phyloP scores from a whole-genome alignment of 2,113 vertebrate species.

The Strix uralensis region DNA sequence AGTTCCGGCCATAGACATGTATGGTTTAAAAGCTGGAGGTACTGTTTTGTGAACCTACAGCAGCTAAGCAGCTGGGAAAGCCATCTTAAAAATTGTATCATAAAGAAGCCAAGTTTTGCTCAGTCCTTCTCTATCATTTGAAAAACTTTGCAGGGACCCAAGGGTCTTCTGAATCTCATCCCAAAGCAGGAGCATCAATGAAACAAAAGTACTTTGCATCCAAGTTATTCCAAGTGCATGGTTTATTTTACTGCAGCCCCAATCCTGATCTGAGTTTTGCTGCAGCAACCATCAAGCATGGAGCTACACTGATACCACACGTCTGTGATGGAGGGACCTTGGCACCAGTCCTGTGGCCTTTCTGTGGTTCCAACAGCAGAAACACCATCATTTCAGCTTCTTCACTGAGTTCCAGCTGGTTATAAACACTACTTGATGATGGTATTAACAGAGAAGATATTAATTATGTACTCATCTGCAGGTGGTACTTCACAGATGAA shows the following conservation, averaged over 20 bases:
- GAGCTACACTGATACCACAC: neutral
- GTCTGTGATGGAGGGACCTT: neutral
- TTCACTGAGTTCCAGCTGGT: neutral
- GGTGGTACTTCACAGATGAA: neutral
- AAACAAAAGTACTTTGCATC: neutral
- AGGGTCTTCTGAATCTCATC: neutral
- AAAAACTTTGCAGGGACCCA: neutral
- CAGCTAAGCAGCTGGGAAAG: neutral
- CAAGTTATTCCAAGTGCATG: rapidly evolving
- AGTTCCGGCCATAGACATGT: neutral
- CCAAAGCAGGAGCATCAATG: neutral
- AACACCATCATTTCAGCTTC: neutral
- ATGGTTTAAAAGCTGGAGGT: neutral
- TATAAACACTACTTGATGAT: neutral
- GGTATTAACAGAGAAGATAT: neutral
- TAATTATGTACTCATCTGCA: neutral
- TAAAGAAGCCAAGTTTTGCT: neutral
- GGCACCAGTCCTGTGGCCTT: neutral
- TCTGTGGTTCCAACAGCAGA: neutral
- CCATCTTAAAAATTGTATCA: neutral
- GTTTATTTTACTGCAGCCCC: neutral
- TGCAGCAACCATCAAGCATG: rapidly evolving
- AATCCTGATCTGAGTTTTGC: neutral
- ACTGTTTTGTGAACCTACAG: rapidly evolving
- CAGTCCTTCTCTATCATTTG: neutral